Base-by-base conservation (phyloP, 2,797 vertebrate genomes). In the Gallirallus australis region DNA sequence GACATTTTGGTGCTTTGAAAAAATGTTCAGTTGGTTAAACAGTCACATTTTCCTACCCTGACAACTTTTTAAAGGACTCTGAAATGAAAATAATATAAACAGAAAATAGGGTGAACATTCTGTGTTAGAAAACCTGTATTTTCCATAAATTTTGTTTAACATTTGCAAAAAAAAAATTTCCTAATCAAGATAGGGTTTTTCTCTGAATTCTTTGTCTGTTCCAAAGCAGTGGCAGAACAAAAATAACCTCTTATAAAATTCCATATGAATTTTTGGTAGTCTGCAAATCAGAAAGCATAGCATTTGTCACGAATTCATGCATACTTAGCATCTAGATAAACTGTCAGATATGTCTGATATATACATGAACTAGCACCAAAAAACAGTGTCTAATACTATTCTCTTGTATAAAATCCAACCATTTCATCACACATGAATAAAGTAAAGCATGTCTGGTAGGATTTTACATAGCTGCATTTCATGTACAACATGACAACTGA, bases 311-410 rank as follows among this genome's bases (percentile, higher is more conserved):
- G 86, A 88, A 82, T 65, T 95, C 70, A 77, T 78, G 60, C 59
- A 57, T 2, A 86, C 20, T 86, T 69, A 91, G 59, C 53, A 89
- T 25, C 82, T 27, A 93, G n/a, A 78, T 56, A 65, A 28, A 18
- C 56, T 83, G 42, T 72, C 59, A 80, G 25, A 70, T 76, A 40
- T 2, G 60, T 30, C 35, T 65, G 66, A 86, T 83, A 81, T 21
- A 82, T 28, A 82, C 54, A 76, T 35, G 48, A 85, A 85, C 14
- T 70, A 90, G 28, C 82, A 93, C 10, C 53, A 95, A 48, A 94
- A 94, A 86, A 52, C 76, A 90, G 30, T 21, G 52, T 82, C 80
- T 93, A 94, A 94, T 89, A 52, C 45, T 81, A 90, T 94, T 89
- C 56, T 28, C 27, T 92, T 89, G 42, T 30, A 45, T 47, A 90